Base-by-base conservation (phyloP, 2,888 invertebrate species). In the Eudemis profundana region DNA sequence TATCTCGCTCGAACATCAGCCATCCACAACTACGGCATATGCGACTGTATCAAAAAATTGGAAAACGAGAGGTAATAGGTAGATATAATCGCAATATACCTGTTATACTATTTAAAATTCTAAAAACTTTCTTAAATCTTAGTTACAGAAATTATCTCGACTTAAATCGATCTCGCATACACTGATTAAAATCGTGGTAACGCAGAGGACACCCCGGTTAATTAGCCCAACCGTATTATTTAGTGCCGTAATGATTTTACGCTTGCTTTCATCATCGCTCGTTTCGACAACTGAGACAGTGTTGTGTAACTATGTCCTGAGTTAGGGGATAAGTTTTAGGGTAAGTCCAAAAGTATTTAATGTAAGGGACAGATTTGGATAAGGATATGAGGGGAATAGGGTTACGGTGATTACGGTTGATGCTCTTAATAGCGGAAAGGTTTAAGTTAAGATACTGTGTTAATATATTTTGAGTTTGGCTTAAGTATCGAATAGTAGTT, bases 151-250 rank as follows among this genome's bases (percentile, higher is more conserved):
- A 21, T n/a, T 47, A 49, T 49, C 14, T 19, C 27, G 12, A 23
- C 14, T 8, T 0, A 12, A 15, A 54, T 19, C 10, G 17, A n/a
- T 7, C 5, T 38, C 8, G 10, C 21, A 12, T 40, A 12, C 33
- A 77, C 74, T 10, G 3, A 19, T 19, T 8, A 8, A 36, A 62
- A 21, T 74, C 73, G 63, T 74, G 74, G 82, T 83, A 81, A 64
- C 68, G 63, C 66, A 70, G 65, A 68, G 73, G 76, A 76, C 75
- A 74, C 73, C 70, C 70, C 72, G 78, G 79, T 87, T 87, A 84
- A 87, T 89, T 88, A 88, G 81, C 78, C 77, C 74, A 76, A 84
- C 80, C 79, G 75, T 84, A 87, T 87, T 87, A 89, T 86, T 81
- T 82, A 77, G 75, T 78, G 79, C 81, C 79, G 81, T 86, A 84